Evolutionary conservation across 2,888 invertebrate species (phyloP).

Genomic region (Acrobasis suavella): DNA sequence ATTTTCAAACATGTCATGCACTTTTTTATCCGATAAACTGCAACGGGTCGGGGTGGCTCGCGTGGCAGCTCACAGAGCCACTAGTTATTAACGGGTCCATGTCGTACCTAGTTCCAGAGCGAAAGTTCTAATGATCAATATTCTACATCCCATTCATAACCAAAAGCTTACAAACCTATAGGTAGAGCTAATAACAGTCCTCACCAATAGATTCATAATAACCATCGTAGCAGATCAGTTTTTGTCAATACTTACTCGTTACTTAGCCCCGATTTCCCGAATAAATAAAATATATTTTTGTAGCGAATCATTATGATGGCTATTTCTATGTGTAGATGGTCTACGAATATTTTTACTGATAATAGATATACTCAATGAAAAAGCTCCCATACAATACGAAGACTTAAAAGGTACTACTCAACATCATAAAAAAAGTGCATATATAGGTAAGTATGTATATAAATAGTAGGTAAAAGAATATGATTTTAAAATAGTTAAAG

Average conservation of each 20-base stretch:
- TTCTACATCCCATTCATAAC: background rate
- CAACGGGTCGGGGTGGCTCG: too few species aligned
- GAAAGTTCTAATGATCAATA: background rate
- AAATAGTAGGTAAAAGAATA: too few species aligned
- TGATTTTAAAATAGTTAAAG: background rate
- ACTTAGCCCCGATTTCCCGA: too few species aligned
- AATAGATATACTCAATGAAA: background rate
- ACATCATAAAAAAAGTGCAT: background rate
- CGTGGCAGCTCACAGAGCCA: too few species aligned
- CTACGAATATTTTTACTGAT: background rate
- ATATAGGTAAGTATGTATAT: background rate
- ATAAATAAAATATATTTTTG: background rate
- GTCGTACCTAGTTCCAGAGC: background rate
- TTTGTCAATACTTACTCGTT: background rate
- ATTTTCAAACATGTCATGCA: too few species aligned
- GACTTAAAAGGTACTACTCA: too few species aligned
- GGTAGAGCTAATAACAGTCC: too few species aligned
- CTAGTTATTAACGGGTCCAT: background rate
- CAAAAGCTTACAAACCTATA: background rate
- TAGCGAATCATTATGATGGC: background rate
- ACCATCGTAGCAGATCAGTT: too few species aligned
- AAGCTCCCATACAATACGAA: background rate
- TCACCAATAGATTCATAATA: too few species aligned
- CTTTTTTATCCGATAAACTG: too few species aligned
- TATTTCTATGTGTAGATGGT: too few species aligned